Evolutionary conservation across 64 coral and sea anemone species (phyloP).

Genomic region (Montipora sp.): DNA sequence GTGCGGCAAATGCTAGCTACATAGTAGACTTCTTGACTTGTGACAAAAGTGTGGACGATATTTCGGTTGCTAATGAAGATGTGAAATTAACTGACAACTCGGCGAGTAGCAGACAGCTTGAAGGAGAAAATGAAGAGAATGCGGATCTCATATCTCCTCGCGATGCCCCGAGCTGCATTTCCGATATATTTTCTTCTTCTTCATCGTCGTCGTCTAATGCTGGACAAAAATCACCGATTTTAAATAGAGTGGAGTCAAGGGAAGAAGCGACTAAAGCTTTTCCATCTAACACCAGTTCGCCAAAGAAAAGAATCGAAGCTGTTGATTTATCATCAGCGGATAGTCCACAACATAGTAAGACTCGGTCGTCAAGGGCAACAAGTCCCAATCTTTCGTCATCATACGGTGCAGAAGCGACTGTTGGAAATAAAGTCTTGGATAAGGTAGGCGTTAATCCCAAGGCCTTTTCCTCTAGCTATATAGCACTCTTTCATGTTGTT

Average conservation of each 20-base stretch:
- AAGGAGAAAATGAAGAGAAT: constrained; percentile 1
- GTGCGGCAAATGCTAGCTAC: constrained; percentile 53
- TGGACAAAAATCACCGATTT: not conserved
- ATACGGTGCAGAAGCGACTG: constrained; percentile 74
- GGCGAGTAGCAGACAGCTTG: not conserved
- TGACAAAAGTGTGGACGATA: constrained; percentile 19
- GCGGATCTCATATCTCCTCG: constrained; percentile 8
- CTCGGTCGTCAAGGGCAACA: constrained; percentile 55
- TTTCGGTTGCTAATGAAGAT: not conserved
- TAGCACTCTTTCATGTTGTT: too few species aligned
- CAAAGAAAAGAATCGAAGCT: constrained; percentile 16
- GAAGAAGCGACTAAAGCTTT: not conserved
- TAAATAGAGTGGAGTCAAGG: not conserved
- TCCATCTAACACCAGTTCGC: constrained; percentile 14
- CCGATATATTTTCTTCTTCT: constrained; percentile 33
- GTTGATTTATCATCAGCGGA: not conserved
- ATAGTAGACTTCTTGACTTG: constrained; percentile 49
- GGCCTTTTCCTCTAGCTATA: too few species aligned
- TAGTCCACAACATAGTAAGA: constrained; percentile 36
- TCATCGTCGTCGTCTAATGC: not conserved
- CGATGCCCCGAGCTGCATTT: constrained; percentile 17
- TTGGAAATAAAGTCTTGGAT: constrained; percentile 87
- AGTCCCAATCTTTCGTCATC: constrained; percentile 88
- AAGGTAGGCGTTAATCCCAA: constrained; percentile 46
- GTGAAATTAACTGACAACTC: not conserved